Conservation (phyloP, 2,113 vertebrate species). For the Uria aalge region DNA sequence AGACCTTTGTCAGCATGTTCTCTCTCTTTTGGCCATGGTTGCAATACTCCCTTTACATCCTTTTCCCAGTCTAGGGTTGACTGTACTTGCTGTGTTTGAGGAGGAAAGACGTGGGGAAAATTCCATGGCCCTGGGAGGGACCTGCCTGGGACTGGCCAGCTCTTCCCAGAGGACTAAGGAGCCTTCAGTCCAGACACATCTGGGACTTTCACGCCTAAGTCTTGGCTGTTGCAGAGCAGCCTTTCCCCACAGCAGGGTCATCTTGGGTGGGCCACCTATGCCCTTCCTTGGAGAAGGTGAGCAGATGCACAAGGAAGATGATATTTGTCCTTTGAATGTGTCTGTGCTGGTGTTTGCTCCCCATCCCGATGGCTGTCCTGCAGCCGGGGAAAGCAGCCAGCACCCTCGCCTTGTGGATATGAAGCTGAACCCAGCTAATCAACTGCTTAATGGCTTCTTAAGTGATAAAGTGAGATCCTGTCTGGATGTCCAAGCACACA, state of each 20-base stretch:
- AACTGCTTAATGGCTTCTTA: neutral
- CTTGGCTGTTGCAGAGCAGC: neutral
- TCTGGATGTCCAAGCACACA: neutral
- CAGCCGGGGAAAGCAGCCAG: neutral
- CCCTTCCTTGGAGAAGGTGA: neutral
- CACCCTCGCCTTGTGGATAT: rapidly evolving
- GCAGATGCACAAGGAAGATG: neutral
- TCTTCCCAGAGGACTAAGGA: neutral
- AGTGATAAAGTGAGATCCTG: neutral
- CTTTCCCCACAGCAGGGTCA: neutral
- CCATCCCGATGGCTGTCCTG: rapidly evolving
- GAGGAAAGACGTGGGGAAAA: neutral
- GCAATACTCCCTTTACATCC: neutral
- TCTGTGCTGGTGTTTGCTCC: neutral
- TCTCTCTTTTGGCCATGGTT: neutral
- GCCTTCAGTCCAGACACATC: neutral
- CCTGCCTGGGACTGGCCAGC: neutral
- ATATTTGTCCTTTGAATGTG: neutral
- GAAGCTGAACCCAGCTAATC: neutral
- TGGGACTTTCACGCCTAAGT: neutral
- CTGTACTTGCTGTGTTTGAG: neutral
- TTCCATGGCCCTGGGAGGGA: neutral
- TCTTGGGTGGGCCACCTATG: neutral
- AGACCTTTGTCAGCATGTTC: neutral
- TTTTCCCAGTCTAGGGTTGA: neutral